Base-by-base conservation (phyloP, 64 coral and sea anemone genomes). In the Platygyra sinensis region DNA sequence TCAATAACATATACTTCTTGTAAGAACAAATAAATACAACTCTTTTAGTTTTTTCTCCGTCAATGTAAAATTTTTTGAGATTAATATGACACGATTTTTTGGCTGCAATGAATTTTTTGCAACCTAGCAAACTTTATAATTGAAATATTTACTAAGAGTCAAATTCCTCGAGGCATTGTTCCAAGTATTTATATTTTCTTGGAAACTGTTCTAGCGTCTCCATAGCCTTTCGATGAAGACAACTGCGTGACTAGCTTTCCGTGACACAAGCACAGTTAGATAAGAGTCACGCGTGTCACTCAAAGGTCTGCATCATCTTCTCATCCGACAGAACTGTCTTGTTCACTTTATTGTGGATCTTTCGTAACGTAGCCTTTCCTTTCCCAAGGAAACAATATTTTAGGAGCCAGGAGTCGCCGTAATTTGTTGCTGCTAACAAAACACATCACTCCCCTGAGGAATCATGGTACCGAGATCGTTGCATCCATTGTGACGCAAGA, bases 391-490 rank as follows among this genome's bases (percentile, higher is more conserved):
- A 57, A 16, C 54, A 11, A 14, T 67, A 19, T n/a, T 67, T 69
- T 4, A 69, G 22, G 20, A 69, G 22, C 24, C 65, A 69, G 25
- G 17, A 80, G 32, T 16, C 74, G 14, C 31, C 28, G 2, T 80
- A 15, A 19, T 29, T 31, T 57, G 31, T 59, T 17, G 54, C 42
- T 52, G 81, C 65, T 52, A 92, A 30, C 86, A 38, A 57, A 88
- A 75, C 20, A 96, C 95, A 52, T 96, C 95, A 67, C 82, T 77
- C 24, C 91, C 92, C 63, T 83, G 82, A 32, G 95, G 83, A 73
- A 94, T 90, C 67, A 96, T 64, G 13, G 95, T 96, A 49, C 95
- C 95, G 8, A 96, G 67, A 75, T 96, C 95, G 65, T 96, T 90
- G 62, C 95, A 96, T 3, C 95, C 95, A 72, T 96, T 96, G 29